Evolutionary conservation across 2,113 vertebrate genomes (phyloP), one percentile per base, ranked within the genome.

Genomic region (Lucifuga dentata): DNA sequence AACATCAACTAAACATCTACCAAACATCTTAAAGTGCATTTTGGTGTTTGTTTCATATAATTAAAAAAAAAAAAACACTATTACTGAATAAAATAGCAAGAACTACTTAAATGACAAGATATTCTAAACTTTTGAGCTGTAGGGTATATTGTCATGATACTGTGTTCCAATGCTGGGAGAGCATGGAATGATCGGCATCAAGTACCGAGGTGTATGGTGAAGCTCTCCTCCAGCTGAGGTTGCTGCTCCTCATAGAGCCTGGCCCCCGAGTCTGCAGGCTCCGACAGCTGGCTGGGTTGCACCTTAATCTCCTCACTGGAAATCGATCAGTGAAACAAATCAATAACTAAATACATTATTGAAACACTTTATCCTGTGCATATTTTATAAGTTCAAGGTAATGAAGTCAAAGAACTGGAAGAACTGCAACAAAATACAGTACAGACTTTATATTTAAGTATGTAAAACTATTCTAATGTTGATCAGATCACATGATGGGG

Each of bases 151-250:
- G 29, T 15, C 20, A 32, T 36, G 35, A 43, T 49, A 20, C 19
- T 19, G 19, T 10, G 32, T n/a, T 15, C 12, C n/a, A 60, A 24
- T 0, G 21, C 5, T 2, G 5, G 12, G 2, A 36, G 20, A 59
- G 32, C 20, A 23, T 7, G 11, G 20, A 23, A 29, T 16, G 9
- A 56, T 5, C n/a, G 11, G 36, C 2, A 11, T 15, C 3, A 46
- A 9, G 85, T 90, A 97, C 98, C 98, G 74, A 99, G 87, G 83
- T 99, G 98, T 76, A 99, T 99, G 50, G 98, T 99, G 89, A 99
- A 99, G 70, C 97, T 99, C 89, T 99, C 98, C 88, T 99, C 98
- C 87, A 99, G 85, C 77, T 95, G 95, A 51, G 93, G 93, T n/a
- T n/a, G n/a, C 73, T 95, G 97, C 61, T 98, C 97, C 86, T 99